These are phyloP conservation scores for Mycetomoellerius zeteki DNA, from an alignment of 1,140 invertebrate genomes.

Conservation along the genomic window DNA sequence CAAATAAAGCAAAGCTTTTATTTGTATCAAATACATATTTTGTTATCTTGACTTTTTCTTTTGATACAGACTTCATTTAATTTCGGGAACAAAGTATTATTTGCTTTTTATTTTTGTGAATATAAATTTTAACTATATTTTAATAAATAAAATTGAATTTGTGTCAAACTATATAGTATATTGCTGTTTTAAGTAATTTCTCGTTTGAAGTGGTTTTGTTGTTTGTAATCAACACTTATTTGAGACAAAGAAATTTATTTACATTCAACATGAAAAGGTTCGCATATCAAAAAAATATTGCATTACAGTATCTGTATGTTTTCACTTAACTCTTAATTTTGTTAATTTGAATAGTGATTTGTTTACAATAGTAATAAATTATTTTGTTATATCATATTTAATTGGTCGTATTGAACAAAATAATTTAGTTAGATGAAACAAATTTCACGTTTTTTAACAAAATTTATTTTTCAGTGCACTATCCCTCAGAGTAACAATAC, in stretches of 20 bases:
- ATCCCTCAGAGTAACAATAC: neutral
- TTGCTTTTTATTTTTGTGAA: neutral
- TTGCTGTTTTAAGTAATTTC: neutral
- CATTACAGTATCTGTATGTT: too few species aligned
- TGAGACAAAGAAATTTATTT: neutral
- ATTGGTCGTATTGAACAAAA: too few species aligned
- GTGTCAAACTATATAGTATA: neutral
- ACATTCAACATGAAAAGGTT: too few species aligned
- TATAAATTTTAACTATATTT: neutral
- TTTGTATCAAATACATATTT: slow-evolving; percentile 20
- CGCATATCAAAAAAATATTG: too few species aligned
- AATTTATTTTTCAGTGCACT: neutral
- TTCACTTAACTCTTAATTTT: too few species aligned
- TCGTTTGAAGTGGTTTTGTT: neutral
- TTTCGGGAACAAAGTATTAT: neutral
- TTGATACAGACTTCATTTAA: neutral
- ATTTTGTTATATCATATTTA: too few species aligned
- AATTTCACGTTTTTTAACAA: too few species aligned
- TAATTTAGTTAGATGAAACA: too few species aligned
- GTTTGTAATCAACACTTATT: neutral
- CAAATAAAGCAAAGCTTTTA: slow-evolving; percentile 12
- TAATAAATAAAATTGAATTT: slow-evolving; percentile 6
- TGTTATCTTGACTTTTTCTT: neutral
- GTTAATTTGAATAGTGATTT: too few species aligned
- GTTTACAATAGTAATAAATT: too few species aligned